phyloP scores from a whole-genome alignment of 2,888 invertebrate genomes.

The Philhelius pedissequus region DNA sequence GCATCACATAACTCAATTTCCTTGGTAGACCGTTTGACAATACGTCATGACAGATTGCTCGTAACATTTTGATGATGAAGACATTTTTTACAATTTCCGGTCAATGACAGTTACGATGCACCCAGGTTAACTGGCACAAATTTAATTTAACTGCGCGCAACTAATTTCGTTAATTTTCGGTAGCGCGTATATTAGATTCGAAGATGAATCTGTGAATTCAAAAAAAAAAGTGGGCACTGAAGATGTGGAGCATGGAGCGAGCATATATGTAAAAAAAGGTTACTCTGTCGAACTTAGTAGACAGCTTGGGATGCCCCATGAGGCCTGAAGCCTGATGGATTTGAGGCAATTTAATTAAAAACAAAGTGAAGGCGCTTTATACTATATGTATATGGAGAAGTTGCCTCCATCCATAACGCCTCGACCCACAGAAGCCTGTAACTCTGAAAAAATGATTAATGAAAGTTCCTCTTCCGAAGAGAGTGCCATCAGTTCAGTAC shows the following conservation, averaged over 20 bases:
- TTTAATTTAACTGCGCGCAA: constrained; percentile 59
- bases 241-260: constrained; percentile 16
- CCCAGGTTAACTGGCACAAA: constrained; percentile 44
- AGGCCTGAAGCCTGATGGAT: constrained; percentile 59
- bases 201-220: constrained; percentile 52
- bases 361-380: constrained; percentile 57
- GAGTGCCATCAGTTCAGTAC: not conserved
- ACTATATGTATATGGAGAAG: constrained; percentile 9
- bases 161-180: constrained; percentile 75
- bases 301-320: constrained; percentile 52
- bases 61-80: constrained; percentile 5
- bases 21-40: not conserved
- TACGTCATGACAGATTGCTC: constrained; percentile 14
- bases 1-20: not conserved
- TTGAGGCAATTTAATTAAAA: constrained; percentile 63
- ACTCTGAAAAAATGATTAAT: constrained; percentile 53
- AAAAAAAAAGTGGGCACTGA: not conserved
- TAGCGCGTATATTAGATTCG: constrained; percentile 71
- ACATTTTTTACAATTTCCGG: constrained; percentile 47
- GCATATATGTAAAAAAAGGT: constrained; percentile 11
- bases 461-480: constrained; percentile 60
- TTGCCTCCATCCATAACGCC: constrained; percentile 7
- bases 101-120: constrained; percentile 40
- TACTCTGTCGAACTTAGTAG: constrained; percentile 34
- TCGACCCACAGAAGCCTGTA: constrained; percentile 59